phyloP scores from a whole-genome alignment of 2,797 vertebrate genomes.

The Dendrocincla tyrannina region DNA sequence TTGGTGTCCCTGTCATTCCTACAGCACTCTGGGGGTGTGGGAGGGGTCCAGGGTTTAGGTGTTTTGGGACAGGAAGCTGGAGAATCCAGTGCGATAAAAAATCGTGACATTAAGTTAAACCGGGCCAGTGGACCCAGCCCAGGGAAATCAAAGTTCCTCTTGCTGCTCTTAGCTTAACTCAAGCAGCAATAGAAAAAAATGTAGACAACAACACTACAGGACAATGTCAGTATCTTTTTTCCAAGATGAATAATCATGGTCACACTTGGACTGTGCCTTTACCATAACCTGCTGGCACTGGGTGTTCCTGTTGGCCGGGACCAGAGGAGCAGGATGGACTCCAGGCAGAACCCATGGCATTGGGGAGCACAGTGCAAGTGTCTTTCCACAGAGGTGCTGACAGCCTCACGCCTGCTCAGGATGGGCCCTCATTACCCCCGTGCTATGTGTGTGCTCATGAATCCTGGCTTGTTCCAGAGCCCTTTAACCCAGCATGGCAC shows the following conservation, averaged over 20 bases:
- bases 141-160: not conserved
- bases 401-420: not conserved
- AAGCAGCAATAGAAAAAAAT: not conserved
- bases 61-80: not conserved
- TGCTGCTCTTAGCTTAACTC: fast-evolving
- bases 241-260: not conserved
- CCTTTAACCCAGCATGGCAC: fast-evolving
- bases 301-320: fast-evolving
- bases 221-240: not conserved
- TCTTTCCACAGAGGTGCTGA: fast-evolving
- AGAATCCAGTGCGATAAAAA: not conserved
- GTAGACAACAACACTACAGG: not conserved
- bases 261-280: not conserved
- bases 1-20: not conserved
- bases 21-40: not conserved
- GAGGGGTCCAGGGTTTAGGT: not conserved
- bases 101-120: not conserved
- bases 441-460: not conserved
- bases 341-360: not conserved
- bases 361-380: fast-evolving
- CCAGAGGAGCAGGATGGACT: not conserved
- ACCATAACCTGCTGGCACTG: fast-evolving
- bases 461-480: not conserved
- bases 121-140: not conserved
- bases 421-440: not conserved